These are phyloP conservation scores for Ctenoplectra terminalis DNA, from an alignment of 1,140 invertebrate genomes.

Conservation along the genomic window DNA sequence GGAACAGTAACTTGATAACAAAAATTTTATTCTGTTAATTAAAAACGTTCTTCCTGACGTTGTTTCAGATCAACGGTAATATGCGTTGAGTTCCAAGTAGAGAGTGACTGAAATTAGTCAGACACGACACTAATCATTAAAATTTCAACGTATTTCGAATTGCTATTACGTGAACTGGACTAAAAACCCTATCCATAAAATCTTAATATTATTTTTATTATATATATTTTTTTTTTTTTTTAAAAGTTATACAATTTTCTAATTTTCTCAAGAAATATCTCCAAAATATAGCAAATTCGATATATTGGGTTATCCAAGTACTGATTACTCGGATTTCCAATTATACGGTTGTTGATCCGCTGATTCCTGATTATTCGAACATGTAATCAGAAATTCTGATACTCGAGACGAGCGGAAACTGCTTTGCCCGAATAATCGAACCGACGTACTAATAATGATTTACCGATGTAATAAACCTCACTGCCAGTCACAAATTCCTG, in stretches of 20 bases:
- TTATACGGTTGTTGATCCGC: conserved; percentile 18
- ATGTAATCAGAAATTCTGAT: conserved; percentile 12
- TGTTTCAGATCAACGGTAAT: too few relatives aligned
- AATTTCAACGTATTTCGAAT: not conserved
- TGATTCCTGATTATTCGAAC: conserved; percentile 13
- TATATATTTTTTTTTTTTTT: not conserved
- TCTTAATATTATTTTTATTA: not conserved
- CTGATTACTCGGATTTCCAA: conserved; percentile 17
- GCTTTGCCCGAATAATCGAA: not conserved
- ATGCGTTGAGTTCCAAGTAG: not conserved
- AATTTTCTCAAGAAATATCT: not conserved
- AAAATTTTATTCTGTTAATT: too few relatives aligned
- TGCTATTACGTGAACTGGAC: too few relatives aligned
- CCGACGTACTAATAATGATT: not conserved
- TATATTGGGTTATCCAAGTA: not conserved
- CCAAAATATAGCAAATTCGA: too few relatives aligned
- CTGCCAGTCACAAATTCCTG: too few relatives aligned
- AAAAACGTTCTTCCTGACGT: too few relatives aligned
- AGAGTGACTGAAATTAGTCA: not conserved
- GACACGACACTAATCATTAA: not conserved
- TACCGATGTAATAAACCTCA: too few relatives aligned
- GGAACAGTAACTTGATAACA: too few relatives aligned
- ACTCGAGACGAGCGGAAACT: conserved; percentile 21
- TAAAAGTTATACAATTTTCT: not conserved
- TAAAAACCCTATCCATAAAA: too few relatives aligned